A percentile compares a stretch with the other conserved stretches of the same genome.
These are phyloP conservation scores for Anoplolepis gracilipes DNA, from an alignment of 1,140 invertebrate genomes.

Conservation along the genomic window DNA sequence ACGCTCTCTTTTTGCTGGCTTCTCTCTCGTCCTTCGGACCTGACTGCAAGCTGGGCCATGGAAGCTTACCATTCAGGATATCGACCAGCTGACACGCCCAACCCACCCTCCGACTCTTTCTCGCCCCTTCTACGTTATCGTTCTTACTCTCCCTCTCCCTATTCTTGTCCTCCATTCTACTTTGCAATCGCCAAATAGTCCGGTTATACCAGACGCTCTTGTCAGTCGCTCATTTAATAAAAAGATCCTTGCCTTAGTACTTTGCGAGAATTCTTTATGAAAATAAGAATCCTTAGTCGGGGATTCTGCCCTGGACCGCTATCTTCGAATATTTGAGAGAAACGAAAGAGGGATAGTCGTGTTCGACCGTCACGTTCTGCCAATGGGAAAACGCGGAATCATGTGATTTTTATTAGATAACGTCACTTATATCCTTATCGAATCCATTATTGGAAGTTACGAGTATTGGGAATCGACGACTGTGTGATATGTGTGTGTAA, in stretches of 20 bases:
- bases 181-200: slow-evolving; percentile 71
- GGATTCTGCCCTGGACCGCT: slow-evolving; percentile 63
- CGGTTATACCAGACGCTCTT: slow-evolving; percentile 67
- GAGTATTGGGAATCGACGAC: not conserved
- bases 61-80: slow-evolving; percentile 81
- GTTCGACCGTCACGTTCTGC: slow-evolving; percentile 58
- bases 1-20: slow-evolving; percentile 43
- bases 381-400: slow-evolving; percentile 17
- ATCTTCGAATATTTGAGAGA: slow-evolving; percentile 57
- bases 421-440: slow-evolving; percentile 39
- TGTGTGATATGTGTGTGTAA: not conserved
- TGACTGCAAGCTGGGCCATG: slow-evolving; percentile 73
- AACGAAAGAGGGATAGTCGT: slow-evolving; percentile 62
- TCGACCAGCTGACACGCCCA: slow-evolving; percentile 82
- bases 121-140: slow-evolving; percentile 3
- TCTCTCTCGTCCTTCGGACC: slow-evolving; percentile 46
- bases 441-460: slow-evolving; percentile 5
- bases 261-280: slow-evolving; percentile 66
- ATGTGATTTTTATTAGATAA: slow-evolving; percentile 42
- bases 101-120: slow-evolving; percentile 59
- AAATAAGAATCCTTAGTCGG: slow-evolving; percentile 63
- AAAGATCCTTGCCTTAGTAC: slow-evolving; percentile 55
- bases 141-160: slow-evolving; percentile 36
- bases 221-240: slow-evolving; percentile 72
- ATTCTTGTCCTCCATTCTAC: slow-evolving; percentile 47